Evolutionary conservation across 2,888 invertebrate genomes (phyloP), one percentile per base, ranked within the genome.

Genomic region (Scrobipalpa atriplicella): DNA sequence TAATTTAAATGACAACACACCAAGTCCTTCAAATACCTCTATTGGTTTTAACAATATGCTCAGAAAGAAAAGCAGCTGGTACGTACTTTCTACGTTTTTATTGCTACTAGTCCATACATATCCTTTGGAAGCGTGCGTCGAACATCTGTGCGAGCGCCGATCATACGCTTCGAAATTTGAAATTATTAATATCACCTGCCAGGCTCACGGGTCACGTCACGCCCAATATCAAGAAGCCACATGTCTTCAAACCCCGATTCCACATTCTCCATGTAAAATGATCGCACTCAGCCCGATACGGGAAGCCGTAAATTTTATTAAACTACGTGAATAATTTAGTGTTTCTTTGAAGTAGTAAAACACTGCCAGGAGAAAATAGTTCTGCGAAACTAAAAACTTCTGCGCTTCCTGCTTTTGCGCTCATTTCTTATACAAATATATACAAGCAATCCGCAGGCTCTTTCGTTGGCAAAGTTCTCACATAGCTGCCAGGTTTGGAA

Each of bases 381-480:
- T 67, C 70, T 66, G 71, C 70, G 75, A 82, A 83, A 76, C 73
- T 78, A 79, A 82, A 82, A 83, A 79, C 74, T 78, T 69, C 77
- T 75, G 78, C 79, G 77, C 77, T 86, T 86, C 81, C 82, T 82
- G 78, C 81, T 82, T 78, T 79, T 75, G 75, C 78, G 70, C 86
- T 88, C 85, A 89, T 89, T 88, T 85, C 85, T 85, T 85, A 87
- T 80, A 86, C 87, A 87, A 89, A 89, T 89, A 79, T 87, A 86
- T 86, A 85, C 86, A 82, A 86, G 88, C 84, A 84, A 86, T 88
- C 82, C 84, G 74, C 79, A 77, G 78, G 79, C 78, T 80, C 75
- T 80, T 80, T 81, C 83, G 84, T 84, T 85, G 83, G 82, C 82
- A 78, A 84, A 84, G 84, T 86, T 86, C 86, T 87, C 85, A 85